phyloP scores from a whole-genome alignment of 2,113 vertebrate genomes.

The Psophia crepitans region DNA sequence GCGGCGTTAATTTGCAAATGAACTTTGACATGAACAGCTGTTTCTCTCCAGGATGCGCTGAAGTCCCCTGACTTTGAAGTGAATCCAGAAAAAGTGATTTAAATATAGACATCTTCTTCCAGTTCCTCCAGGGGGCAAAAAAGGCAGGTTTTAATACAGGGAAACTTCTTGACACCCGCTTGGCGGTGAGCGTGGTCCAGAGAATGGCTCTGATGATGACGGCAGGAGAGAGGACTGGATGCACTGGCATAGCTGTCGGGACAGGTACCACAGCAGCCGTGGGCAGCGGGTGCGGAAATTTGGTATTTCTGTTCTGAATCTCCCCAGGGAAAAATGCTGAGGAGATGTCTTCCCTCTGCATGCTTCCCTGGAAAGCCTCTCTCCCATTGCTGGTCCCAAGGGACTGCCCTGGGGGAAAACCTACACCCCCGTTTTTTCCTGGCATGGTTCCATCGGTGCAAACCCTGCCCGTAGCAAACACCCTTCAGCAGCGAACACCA shows the following conservation, averaged over 20 bases:
- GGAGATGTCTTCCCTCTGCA: rapidly evolving
- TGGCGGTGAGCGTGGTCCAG: neutral
- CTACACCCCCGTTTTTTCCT: neutral
- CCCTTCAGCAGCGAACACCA: neutral
- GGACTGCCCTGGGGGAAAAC: rapidly evolving
- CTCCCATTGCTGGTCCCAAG: rapidly evolving
- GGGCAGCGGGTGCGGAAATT: neutral
- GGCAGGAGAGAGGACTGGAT: neutral
- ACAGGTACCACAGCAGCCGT: rapidly evolving
- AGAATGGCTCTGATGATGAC: neutral
- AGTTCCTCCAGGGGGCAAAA: neutral
- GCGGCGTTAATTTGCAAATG: neutral
- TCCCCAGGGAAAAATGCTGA: neutral
- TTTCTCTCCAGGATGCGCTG: neutral
- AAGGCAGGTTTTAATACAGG: rapidly evolving
- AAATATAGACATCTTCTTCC: neutral
- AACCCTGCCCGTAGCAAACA: rapidly evolving
- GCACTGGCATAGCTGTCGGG: rapidly evolving
- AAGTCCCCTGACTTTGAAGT: neutral
- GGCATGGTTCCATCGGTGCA: neutral
- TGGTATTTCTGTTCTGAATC: neutral
- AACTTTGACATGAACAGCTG: neutral
- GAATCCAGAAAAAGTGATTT: neutral
- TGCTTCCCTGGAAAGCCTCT: neutral
- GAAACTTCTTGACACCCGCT: neutral